Base-by-base conservation (phyloP, 2,113 vertebrate genomes). In the Chrysemys picta region DNA sequence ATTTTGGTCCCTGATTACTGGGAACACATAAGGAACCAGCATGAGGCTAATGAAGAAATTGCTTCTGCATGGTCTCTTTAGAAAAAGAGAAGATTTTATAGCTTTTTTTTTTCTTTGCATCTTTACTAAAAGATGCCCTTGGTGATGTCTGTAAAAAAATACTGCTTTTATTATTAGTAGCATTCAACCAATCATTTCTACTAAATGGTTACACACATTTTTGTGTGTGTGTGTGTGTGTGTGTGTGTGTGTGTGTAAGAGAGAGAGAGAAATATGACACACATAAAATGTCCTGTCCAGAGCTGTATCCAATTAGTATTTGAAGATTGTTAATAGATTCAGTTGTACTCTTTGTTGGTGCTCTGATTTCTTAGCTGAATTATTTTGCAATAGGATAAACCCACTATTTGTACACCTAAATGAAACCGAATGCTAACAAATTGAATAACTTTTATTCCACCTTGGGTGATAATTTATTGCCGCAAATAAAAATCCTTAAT, bases 361-460 rank as follows among this genome's bases (percentile, higher is more conserved):
- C 57, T 96, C 92, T 92, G 97, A 98, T 97, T 98, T 97, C 96
- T 93, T 95, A 94, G 91, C 84, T 97, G 97, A 98, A 96, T 96
- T 98, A 96, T 98, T 98, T 97, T 97, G 95, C 92, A 96, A 80
- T 80, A 92, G 86, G 89, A 93, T 95, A 97, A 98, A 91, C 93
- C 53, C 89, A 91, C 96, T 98, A 97, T 98, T 97, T 97, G 95
- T 96, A 92, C 88, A 97, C 82, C 96, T 96, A 97, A 97, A 98
- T 83, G 96, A 97, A 98, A 98, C 88, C 82, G 93, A 96, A 93
- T 97, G 97, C 96, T 97, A 97, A 97, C 89, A 96, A 97, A 97
- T 93, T 82, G 76, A 97, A 96, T 96, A 79, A 96, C 95, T 97
- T 98, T 98, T 98, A 98, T 98, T 98, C 98, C 98, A 97, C 97